These are phyloP conservation scores for Pachydiplax longipennis DNA, from an alignment of 2,888 invertebrate species.

Conservation along the genomic window DNA sequence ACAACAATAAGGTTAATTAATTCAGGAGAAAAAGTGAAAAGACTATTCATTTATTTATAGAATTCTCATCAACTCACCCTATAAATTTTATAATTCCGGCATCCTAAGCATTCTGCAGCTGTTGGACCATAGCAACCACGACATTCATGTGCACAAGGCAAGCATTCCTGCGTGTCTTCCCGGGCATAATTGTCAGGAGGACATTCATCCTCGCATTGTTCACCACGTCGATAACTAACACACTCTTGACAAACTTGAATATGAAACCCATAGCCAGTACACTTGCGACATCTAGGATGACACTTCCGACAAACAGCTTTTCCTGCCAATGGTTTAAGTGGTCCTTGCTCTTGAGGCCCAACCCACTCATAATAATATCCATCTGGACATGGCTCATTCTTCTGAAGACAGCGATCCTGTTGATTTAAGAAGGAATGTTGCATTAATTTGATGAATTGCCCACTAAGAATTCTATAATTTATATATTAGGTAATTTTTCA, in stretches of 20 bases:
- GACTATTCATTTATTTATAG: not conserved
- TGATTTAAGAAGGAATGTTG: not conserved
- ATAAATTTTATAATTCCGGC: conserved; percentile 79
- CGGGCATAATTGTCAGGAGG: conserved; percentile 86
- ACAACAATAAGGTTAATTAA: not conserved
- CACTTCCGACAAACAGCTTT: conserved; percentile 90
- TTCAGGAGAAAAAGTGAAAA: conserved; percentile 49
- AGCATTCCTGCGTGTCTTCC: conserved; percentile 63
- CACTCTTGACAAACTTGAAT: conserved; percentile 86
- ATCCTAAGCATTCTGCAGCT: conserved; percentile 77
- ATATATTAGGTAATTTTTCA: not conserved
- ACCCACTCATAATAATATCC: conserved; percentile 83
- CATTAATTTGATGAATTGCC: conserved; percentile 8
- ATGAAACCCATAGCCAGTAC: conserved; percentile 88
- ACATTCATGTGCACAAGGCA: conserved; percentile 76
- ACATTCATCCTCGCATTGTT: conserved; percentile 91
- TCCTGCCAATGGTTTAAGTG: conserved; percentile 78
- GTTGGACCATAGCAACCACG: conserved; percentile 82
- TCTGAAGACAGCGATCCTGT: conserved; percentile 75
- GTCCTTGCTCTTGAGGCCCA: conserved; percentile 74
- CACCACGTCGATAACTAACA: conserved; percentile 82
- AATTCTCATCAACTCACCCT: conserved; percentile 54
- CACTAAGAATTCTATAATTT: not conserved
- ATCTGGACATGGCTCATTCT: conserved; percentile 82
- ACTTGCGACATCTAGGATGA: conserved; percentile 86